These are phyloP conservation scores for Manis javanica DNA, from an alignment of 2,797 vertebrate genomes.

Conservation along the genomic window DNA sequence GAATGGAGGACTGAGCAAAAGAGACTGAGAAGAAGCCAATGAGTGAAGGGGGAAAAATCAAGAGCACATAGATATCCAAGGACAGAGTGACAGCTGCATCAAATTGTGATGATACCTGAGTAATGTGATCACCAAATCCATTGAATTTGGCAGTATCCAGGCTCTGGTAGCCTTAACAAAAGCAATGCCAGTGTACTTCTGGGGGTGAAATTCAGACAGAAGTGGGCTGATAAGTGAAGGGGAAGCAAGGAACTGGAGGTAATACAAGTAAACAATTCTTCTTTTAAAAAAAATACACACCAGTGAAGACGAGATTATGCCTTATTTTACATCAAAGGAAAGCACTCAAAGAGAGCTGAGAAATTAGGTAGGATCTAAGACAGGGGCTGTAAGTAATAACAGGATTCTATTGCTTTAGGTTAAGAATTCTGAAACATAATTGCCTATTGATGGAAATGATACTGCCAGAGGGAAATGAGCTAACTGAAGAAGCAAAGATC, in stretches of 20 bases:
- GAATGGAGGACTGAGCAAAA: neutral
- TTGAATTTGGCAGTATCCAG: neutral
- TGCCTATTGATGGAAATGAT: neutral
- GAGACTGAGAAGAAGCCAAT: neutral
- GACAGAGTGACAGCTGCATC: neutral
- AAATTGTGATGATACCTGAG: neutral
- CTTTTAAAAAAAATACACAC: neutral
- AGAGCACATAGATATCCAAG: neutral
- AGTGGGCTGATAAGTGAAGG: neutral
- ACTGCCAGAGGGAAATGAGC: neutral
- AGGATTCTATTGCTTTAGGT: neutral
- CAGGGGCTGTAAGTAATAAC: neutral
- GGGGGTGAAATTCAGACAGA: neutral
- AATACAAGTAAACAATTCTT: neutral
- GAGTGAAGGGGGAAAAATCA: neutral
- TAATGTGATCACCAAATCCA: neutral
- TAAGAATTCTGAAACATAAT: neutral
- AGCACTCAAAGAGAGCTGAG: neutral
- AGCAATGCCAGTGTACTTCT: neutral
- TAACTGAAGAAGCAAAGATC: neutral
- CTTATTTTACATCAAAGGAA: neutral
- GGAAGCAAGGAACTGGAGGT: neutral
- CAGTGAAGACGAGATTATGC: neutral
- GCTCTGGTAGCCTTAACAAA: neutral
- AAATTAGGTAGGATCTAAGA: neutral